Evolutionary conservation across 2,113 vertebrate species (phyloP), one percentile per base, ranked within the genome.

Genomic region (Plestiodon gilberti): DNA sequence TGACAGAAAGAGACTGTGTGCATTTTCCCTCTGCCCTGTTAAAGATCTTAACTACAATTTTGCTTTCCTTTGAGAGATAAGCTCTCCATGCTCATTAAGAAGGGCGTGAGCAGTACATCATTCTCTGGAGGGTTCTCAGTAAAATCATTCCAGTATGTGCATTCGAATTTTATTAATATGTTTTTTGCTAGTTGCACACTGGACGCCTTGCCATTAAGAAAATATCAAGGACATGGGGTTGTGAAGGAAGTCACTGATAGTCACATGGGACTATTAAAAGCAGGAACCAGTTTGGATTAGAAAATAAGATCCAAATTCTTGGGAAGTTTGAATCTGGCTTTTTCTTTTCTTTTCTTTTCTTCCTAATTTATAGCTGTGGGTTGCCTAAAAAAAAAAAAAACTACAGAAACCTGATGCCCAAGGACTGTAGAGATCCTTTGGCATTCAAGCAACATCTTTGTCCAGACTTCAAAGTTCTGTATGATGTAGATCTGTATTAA

Each of bases 11-110:
- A 55, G 15, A 38, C 38, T 71, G 52, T 77, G 76, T 43, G 25
- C 1, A 71, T 2, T 69, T 78, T 67, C 3, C 40, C n/a, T 17
- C 40, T 77, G 23, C 73, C 15, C n/a, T 75, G 28, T 73, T 86
- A 78, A 87, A 30, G 82, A 88, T 67, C 52, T 86, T 30, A 82
- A 87, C 84, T 62, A 55, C 52, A 61, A 73, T 20, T 88, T 80
- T 82, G 14, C 40, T 77, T 90, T 91, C 59, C 48, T 55, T 57
- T 57, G 35, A 70, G 75, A 86, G 20, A 80, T 69, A 59, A 4
- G 0, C 10, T 84, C 75, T 64, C 2, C 70, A 59, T 88, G 81
- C 10, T 84, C 40, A 79, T 81, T 65, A 23, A 73, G 87, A 84
- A 23, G 6, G 82, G 3, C 43, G 83, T 13, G 35, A 81, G 79